phyloP scores from a whole-genome alignment of 2,888 invertebrate genomes.

The Clistopyga incitator region DNA sequence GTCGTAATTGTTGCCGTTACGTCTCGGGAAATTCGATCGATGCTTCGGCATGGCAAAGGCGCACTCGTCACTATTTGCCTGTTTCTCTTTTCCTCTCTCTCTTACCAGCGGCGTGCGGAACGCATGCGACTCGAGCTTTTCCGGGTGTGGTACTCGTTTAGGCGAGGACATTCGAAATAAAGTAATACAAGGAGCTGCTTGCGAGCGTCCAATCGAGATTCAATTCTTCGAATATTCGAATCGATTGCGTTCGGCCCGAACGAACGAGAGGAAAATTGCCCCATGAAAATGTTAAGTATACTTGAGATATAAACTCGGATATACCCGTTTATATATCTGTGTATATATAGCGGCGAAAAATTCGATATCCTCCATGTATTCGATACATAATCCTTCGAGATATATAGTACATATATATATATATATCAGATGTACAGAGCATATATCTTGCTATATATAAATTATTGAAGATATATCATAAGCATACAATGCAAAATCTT shows the following conservation, averaged over 20 bases:
- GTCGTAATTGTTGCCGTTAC: constrained; percentile 54
- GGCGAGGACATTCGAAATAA: constrained; percentile 15
- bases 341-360: too few species aligned
- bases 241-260: neutral
- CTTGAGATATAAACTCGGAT: neutral
- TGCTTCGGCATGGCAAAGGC: constrained; percentile 51
- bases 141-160: constrained; percentile 55
- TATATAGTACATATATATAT: too few species aligned
- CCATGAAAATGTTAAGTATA: neutral
- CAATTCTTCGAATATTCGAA: constrained; percentile 26
- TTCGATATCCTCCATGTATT: too few species aligned
- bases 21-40: constrained; percentile 62
- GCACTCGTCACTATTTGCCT: constrained; percentile 42
- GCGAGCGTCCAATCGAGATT: constrained; percentile 40
- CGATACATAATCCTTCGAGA: too few species aligned
- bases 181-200: neutral
- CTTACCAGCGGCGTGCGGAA: constrained; percentile 24
- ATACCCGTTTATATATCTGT: neutral
- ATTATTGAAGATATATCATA: too few species aligned
- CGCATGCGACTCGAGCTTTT: constrained; percentile 43
- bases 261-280: neutral
- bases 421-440: too few species aligned
- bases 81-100: constrained; percentile 12
- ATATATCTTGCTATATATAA: too few species aligned
- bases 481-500: too few species aligned